Conservation (phyloP, 2,888 invertebrate species). For the Dryadula phaetusa region DNA sequence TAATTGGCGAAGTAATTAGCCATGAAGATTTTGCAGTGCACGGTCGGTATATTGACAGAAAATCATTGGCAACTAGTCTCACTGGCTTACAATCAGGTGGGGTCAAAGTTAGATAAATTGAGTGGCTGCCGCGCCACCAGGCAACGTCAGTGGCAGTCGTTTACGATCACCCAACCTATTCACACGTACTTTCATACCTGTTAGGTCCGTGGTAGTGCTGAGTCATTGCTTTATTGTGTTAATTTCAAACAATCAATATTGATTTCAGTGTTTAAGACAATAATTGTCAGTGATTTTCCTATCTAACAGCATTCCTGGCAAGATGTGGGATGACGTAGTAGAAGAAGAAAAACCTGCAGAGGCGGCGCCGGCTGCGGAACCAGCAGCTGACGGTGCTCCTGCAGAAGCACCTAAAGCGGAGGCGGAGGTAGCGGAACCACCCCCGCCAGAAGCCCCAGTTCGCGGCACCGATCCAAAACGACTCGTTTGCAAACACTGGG, state of each 20-base stretch:
- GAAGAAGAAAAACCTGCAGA: conserved; percentile 71
- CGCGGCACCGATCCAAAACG: conserved; percentile 86
- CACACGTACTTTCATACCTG: conserved; percentile 72
- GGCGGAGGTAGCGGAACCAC: conserved; percentile 74
- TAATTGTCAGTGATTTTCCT: conserved; percentile 61
- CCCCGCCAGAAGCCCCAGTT: conserved; percentile 68
- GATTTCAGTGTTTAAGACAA: conserved; percentile 36
- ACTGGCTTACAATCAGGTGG: conserved; percentile 75
- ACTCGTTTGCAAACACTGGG: conserved; percentile 92
- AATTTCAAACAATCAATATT: conserved; percentile 17
- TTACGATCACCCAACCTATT: conserved; percentile 75
- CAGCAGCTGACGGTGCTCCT: conserved; percentile 51
- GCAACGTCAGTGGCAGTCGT: conserved; percentile 69
- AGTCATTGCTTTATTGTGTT: conserved; percentile 35
- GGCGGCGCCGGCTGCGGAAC: conserved; percentile 45
- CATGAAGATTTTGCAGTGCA: conserved; percentile 70
- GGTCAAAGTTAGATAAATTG: conserved; percentile 80
- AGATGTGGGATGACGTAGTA: conserved; percentile 85
- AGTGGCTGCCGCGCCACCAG: conserved; percentile 70
- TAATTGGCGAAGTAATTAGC: conserved; percentile 72
- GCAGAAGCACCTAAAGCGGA: conserved; percentile 69
- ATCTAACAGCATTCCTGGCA: conserved; percentile 69
- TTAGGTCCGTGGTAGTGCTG: conserved; percentile 67
- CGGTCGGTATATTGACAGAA: conserved; percentile 79
- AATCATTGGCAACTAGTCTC: conserved; percentile 75